Conservation (phyloP, 1,140 invertebrate genomes). For the Gryllus bimaculatus region DNA sequence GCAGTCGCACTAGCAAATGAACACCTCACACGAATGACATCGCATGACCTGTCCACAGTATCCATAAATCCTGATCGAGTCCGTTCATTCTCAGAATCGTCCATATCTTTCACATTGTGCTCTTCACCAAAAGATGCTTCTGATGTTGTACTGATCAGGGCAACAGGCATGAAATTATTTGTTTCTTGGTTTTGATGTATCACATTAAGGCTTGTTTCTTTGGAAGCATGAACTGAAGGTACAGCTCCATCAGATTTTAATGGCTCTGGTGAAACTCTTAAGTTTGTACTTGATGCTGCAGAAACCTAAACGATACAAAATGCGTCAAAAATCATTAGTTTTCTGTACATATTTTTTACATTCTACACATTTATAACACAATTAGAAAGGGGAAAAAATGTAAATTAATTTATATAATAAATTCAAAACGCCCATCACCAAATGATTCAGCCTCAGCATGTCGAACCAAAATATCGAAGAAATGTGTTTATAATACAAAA, state of each 20-base stretch:
- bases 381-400: no score
- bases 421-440: no score
- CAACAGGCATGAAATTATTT: neutral
- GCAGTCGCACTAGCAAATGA: neutral
- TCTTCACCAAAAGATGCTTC: neutral
- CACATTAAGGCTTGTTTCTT: conserved; percentile 7
- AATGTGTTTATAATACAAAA: no score
- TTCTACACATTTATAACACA: no score
- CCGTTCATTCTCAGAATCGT: neutral
- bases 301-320: neutral
- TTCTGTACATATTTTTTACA: no score
- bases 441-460: no score
- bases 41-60: neutral
- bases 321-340: no score
- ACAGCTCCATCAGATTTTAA: neutral
- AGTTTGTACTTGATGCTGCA: neutral
- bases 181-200: neutral
- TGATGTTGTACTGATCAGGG: neutral
- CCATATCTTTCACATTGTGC: neutral
- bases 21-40: neutral
- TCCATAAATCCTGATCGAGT: neutral
- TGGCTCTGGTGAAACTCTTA: neutral
- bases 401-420: no score
- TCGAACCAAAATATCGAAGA: no score
- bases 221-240: neutral